These are phyloP conservation scores for Drosophila nr. perissopoda DNA, from an alignment of 2,888 invertebrate genomes.

Conservation along the genomic window DNA sequence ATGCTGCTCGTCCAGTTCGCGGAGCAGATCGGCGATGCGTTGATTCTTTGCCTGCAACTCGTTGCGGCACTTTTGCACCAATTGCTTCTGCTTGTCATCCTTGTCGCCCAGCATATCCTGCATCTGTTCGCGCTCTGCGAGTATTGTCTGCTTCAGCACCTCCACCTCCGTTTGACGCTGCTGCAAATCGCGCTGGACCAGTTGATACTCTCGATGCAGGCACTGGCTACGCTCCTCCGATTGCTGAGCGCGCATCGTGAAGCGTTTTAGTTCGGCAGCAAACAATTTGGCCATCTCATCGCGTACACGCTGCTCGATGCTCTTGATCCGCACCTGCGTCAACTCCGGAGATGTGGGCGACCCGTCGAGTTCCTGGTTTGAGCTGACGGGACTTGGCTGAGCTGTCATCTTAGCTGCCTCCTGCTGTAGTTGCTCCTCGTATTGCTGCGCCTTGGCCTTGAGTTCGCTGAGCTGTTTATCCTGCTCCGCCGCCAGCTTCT, in stretches of 20 bases:
- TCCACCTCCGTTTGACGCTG: slow-evolving; percentile 82
- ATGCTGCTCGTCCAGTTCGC: slow-evolving; percentile 81
- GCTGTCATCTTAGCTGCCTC: slow-evolving; percentile 14
- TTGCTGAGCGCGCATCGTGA: slow-evolving; percentile 84
- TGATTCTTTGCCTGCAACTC: slow-evolving; percentile 85
- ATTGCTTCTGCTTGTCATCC: slow-evolving; percentile 75
- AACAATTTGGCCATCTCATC: slow-evolving; percentile 89
- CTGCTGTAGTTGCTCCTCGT: slow-evolving; percentile 87
- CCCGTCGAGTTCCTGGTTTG: slow-evolving; percentile 2
- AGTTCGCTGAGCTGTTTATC: slow-evolving; percentile 87
- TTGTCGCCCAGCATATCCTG: slow-evolving; percentile 75
- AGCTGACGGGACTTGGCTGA: slow-evolving; percentile 4
- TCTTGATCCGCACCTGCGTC: slow-evolving; percentile 76
- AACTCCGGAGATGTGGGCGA: slow-evolving; percentile 79
- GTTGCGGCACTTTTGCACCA: slow-evolving; percentile 77
- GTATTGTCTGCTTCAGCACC: slow-evolving; percentile 83
- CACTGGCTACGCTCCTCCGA: slow-evolving; percentile 72
- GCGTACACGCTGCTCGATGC: slow-evolving; percentile 86
- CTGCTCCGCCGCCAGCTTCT: slow-evolving; percentile 86
- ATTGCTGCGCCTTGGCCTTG: slow-evolving; percentile 88
- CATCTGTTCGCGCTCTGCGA: slow-evolving; percentile 83
- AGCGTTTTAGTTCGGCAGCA: slow-evolving; percentile 87
- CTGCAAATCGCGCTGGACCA: slow-evolving; percentile 71
- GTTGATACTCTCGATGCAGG: slow-evolving; percentile 78
- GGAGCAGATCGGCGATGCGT: slow-evolving; percentile 80